phyloP scores from a whole-genome alignment of 1,140 invertebrate species.

The Limonius californicus region DNA sequence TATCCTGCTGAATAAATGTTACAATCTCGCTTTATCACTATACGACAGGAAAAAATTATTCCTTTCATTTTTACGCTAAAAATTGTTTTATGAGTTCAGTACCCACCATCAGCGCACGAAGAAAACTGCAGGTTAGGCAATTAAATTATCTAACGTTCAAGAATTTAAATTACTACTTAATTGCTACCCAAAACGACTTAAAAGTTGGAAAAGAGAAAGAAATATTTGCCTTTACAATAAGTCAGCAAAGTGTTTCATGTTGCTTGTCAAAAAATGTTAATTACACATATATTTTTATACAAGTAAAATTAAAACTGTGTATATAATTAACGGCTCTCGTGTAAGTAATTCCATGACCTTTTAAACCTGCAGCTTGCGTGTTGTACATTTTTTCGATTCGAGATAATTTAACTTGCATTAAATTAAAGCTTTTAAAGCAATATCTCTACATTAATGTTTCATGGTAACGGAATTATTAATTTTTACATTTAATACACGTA shows the following conservation, averaged over 20 bases:
- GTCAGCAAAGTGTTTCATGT: background rate
- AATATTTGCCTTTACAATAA: too few species aligned
- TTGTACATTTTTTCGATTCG: background rate
- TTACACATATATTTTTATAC: background rate
- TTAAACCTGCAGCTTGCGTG: slow-evolving; percentile 1
- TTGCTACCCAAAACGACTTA: too few species aligned
- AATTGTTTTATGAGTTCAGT: too few species aligned
- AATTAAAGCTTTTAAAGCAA: background rate
- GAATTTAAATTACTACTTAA: too few species aligned
- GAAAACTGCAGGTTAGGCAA: too few species aligned
- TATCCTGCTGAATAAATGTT: too few species aligned
- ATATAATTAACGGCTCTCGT: background rate
- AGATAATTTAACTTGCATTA: background rate
- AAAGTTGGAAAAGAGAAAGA: too few species aligned
- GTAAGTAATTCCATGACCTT: background rate
- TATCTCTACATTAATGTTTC: background rate
- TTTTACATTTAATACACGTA: background rate
- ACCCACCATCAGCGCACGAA: too few species aligned
- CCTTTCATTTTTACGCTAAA: too few species aligned
- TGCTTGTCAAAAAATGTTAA: background rate
- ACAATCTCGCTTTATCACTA: too few species aligned
- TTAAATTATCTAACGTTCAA: too few species aligned
- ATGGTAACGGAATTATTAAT: background rate
- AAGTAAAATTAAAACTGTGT: background rate
- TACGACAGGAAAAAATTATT: too few species aligned